Conservation (phyloP, 2,113 vertebrate species). For the Ia io region DNA sequence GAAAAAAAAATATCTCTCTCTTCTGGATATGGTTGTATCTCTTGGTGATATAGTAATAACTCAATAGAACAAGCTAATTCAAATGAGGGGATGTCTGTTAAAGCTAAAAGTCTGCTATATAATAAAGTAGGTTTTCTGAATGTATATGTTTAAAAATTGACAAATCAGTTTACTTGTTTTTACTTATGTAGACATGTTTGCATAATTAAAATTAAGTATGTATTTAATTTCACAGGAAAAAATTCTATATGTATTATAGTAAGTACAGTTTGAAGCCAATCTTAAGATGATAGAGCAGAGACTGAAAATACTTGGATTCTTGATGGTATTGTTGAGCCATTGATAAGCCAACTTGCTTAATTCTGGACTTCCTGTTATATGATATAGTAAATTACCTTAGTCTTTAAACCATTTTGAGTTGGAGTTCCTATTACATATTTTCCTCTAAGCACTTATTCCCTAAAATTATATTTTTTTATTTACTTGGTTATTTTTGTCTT, state of each 20-base stretch:
- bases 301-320: neutral
- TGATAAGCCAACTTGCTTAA: neutral
- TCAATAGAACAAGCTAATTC: too few relatives aligned
- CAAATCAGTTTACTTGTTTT: too few relatives aligned
- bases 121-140: too few relatives aligned
- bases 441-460: neutral
- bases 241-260: too few relatives aligned
- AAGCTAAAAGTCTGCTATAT: too few relatives aligned
- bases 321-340: neutral
- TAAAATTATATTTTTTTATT: conserved; percentile 23
- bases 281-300: neutral
- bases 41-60: neutral
- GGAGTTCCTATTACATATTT: neutral
- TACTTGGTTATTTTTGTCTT: neutral
- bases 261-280: neutral
- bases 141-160: too few relatives aligned
- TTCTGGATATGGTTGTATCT: neutral
- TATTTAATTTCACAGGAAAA: too few relatives aligned
- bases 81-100: too few relatives aligned
- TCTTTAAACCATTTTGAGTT: neutral
- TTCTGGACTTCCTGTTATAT: neutral
- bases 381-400: neutral
- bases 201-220: too few relatives aligned
- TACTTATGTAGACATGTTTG: too few relatives aligned
- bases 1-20: neutral